phyloP scores from a whole-genome alignment of 2,113 vertebrate species.

The Verasper variegatus region DNA sequence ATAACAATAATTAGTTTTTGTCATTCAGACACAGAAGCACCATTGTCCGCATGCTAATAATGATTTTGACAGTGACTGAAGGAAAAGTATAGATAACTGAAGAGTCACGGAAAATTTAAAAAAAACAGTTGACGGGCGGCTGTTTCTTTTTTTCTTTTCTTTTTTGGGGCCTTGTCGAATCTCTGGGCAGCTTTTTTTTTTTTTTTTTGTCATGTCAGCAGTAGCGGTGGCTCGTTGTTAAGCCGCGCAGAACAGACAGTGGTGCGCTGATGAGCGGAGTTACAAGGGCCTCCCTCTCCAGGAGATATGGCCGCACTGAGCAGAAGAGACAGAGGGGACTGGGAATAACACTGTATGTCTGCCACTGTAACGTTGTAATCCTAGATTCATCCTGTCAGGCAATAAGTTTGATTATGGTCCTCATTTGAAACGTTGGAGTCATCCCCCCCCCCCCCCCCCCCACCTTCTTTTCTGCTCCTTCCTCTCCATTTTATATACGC shows the following conservation, averaged over 20 bases:
- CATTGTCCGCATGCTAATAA: constrained; percentile 73
- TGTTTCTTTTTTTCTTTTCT: constrained; percentile 30
- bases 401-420: constrained; percentile 79
- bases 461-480: constrained; percentile 22
- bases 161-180: constrained; percentile 15
- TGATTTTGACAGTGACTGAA: constrained; percentile 53
- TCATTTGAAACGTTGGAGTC: constrained; percentile 76
- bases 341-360: constrained; percentile 61
- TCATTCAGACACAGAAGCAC: constrained; percentile 69
- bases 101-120: constrained; percentile 42
- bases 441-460: neutral
- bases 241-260: constrained; percentile 41
- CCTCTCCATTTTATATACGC: neutral
- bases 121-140: constrained; percentile 41
- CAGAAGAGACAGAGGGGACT: constrained; percentile 58
- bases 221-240: constrained; percentile 26
- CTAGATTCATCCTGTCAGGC: constrained; percentile 75
- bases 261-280: constrained; percentile 36
- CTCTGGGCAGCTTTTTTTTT: constrained; percentile 2
- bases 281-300: constrained; percentile 31
- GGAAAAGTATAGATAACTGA: constrained; percentile 49
- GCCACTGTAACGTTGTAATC: constrained; percentile 58
- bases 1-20: constrained; percentile 77
- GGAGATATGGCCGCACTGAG: constrained; percentile 47
- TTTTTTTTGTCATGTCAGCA: constrained; percentile 17